phyloP scores from a whole-genome alignment of 2,113 vertebrate species.

The Amazona guildingii region DNA sequence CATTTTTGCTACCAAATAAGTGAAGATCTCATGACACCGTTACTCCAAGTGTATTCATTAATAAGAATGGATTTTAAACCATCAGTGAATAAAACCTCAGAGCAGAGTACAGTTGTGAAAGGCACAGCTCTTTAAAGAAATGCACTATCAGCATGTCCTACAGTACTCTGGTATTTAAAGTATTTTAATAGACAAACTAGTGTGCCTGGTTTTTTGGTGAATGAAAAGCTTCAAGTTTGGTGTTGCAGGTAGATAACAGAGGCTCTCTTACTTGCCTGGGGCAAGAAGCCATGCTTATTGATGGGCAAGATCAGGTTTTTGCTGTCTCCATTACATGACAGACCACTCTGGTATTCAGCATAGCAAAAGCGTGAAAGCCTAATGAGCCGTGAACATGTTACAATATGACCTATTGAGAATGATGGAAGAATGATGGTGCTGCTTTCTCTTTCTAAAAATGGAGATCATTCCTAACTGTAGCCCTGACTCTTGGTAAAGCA shows the following conservation, averaged over 20 bases:
- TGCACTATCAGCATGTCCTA: background rate
- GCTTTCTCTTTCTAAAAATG: background rate
- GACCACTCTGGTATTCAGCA: background rate
- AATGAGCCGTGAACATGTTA: background rate
- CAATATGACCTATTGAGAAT: background rate
- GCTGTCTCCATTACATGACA: background rate
- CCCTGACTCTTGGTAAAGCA: background rate
- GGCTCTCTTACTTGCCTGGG: background rate
- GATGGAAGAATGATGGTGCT: background rate
- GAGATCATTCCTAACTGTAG: background rate
- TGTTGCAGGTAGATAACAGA: background rate
- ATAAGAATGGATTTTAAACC: background rate
- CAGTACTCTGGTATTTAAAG: background rate
- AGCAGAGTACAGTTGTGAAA: background rate
- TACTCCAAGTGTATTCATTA: background rate
- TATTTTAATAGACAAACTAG: background rate
- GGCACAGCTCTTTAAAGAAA: background rate
- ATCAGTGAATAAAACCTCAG: background rate
- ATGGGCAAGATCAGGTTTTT: background rate
- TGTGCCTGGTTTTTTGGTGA: background rate
- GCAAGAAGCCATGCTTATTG: background rate
- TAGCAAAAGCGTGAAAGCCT: background rate
- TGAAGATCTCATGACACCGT: background rate
- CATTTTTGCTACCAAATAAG: background rate
- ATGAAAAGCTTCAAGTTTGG: background rate